Conservation (phyloP, 2,113 vertebrate genomes). For the Mixornis gularis region DNA sequence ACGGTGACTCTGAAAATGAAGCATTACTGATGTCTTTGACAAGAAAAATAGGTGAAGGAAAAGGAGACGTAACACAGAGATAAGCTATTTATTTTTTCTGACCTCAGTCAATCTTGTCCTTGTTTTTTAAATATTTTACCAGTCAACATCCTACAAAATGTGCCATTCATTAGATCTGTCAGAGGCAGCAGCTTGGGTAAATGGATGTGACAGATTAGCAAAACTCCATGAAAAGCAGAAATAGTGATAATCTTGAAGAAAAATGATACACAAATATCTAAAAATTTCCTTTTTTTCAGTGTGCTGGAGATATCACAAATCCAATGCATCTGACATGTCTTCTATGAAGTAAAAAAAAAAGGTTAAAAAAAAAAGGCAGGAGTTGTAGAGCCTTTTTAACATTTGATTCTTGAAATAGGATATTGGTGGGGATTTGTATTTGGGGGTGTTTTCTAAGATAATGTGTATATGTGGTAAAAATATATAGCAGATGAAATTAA, state of each 20-base stretch:
- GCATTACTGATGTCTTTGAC: slow-evolving; percentile 33
- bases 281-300: not conserved
- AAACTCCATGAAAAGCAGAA: not conserved
- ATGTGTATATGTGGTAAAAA: not conserved
- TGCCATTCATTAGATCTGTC: slow-evolving; percentile 38
- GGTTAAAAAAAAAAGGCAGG: not conserved
- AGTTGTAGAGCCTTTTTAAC: not conserved
- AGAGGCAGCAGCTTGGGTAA: slow-evolving; percentile 6
- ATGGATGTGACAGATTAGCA: not conserved
- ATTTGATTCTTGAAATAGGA: not conserved
- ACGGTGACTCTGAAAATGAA: slow-evolving; percentile 39
- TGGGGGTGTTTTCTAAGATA: not conserved
- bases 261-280: not conserved
- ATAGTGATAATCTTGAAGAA: not conserved
- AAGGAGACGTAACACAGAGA: slow-evolving; percentile 4
- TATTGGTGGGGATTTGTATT: not conserved
- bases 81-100: slow-evolving; percentile 55
- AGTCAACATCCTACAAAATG: not conserved
- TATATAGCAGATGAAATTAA: not conserved
- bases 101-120: not conserved
- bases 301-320: not conserved
- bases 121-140: slow-evolving; percentile 35
- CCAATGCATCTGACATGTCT: not conserved
- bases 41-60: slow-evolving; percentile 17
- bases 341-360: not conserved